Evolutionary conservation across 2,797 vertebrate species (phyloP), one percentile per base, ranked within the genome.

Genomic region (Limosa lapponica): DNA sequence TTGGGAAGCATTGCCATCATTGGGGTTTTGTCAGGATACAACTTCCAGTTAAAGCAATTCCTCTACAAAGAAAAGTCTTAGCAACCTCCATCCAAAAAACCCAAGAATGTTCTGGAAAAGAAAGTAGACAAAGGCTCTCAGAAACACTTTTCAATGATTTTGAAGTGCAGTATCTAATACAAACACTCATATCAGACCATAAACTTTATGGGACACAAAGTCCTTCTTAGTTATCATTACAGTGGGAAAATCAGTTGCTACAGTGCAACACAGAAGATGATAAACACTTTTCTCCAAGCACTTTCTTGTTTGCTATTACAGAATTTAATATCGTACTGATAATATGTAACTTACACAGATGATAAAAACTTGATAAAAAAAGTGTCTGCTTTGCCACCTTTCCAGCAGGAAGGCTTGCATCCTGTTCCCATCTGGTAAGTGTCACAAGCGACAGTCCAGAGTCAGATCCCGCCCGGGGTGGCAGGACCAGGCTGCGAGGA

Each of bases 191-290:
- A 91, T 86, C 92, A 69, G 81, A 64, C 52, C 49, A 69, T 92
- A 87, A 92, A 95, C 27, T 81, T 89, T 41, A 61, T 37, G n/a
- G 52, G 82, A 81, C 2, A 8, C 91, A 75, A 91, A 96, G 89
- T 93, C 87, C 84, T 81, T 27, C 61, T 61, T 3, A 8, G 18
- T 51, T 93, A 75, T 71, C 95, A 54, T 32, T 23, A 61, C 13
- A 39, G 46, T 2, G 69, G 57, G 39, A 69, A 43, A 54, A 91
- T 71, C 61, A 91, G 85, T 74, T 94, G 79, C 65, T 51, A 55
- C 43, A 74, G 18, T 11, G 54, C n/a, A 58, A 44, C 62, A 61
- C 4, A 2, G 18, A n/a, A 43, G 72, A 43, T 0, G 3, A 61
- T 32, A 90, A 88, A 82, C 19, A 20, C 73, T 67, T 43, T 15